Evolutionary conservation across 2,888 invertebrate genomes (phyloP), one percentile per base, ranked within the genome.

Genomic region (Hydrotaea diabolus): DNA sequence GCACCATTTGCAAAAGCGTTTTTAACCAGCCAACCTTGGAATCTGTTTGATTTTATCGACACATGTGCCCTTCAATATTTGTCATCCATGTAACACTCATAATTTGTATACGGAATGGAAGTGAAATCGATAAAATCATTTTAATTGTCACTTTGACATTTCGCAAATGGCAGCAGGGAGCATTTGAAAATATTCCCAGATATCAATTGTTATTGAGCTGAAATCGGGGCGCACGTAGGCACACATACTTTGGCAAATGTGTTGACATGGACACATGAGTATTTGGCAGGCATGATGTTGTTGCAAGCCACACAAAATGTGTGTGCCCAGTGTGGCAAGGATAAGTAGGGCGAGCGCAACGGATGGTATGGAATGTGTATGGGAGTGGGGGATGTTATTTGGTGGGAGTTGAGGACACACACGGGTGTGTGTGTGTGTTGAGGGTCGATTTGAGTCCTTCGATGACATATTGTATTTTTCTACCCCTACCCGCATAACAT

Each of bases 171-270:
- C 43, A 43, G 43, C 43, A 49, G 49, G 49, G n/a, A n/a, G 1
- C 39, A 39, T 13, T 39, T 39, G 49, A 0, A 19, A 21, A 17
- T 19, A 9, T 21, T 55, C 21, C 59, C 59, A 59, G 23, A 59
- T 59, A 59, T 59, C 59, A 26, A 59, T 59, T 59, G 59, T 23
- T 59, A 59, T 59, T 59, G n/a, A 15, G 19, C 57, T 31, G 31
- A 21, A n/a, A n/a, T n/a, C n/a, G 57, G 4, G 55, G 21, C 55
- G 7, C 55, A 21, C 21, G 55, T 21, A 55, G 5, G 23, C n/a
- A n/a, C n/a, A 49, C 49, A 49, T 49, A 49, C 49, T 49, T n/a
- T 1, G n/a, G 49, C n/a, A 49, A n/a, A 39, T 49, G n/a, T 49
- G 49, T 49, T n/a, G 49, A 49, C 49, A n/a, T 15, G n/a, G 31